Evolutionary conservation across 2,888 invertebrate genomes (phyloP).

Genomic region (Rapana venosa): DNA sequence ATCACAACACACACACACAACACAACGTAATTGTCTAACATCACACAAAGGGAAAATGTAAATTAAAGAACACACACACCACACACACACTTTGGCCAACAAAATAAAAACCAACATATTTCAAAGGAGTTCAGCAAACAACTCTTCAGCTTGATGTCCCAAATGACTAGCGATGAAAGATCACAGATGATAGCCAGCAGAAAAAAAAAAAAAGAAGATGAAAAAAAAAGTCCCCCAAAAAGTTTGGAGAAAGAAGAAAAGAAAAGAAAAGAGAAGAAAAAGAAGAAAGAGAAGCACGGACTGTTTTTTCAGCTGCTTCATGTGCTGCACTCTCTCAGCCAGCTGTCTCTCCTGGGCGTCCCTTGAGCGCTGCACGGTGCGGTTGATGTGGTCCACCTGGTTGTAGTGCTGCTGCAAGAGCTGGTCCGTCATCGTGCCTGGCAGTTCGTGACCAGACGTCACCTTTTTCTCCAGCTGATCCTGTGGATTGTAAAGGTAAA

Average conservation of each 20-base stretch:
- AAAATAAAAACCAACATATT: too few relatives aligned
- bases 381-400: constrained; percentile 68
- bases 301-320: constrained; percentile 67
- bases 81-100: background rate
- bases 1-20: background rate
- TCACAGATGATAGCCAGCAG: too few relatives aligned
- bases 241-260: too few relatives aligned
- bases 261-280: too few relatives aligned
- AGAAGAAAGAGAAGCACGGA: constrained; percentile 44
- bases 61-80: background rate
- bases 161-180: too few relatives aligned
- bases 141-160: too few relatives aligned
- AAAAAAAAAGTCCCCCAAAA: too few relatives aligned
- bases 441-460: constrained; percentile 53
- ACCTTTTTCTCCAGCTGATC: constrained; percentile 62
- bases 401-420: constrained; percentile 70
- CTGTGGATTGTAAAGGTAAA: too few relatives aligned
- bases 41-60: too few relatives aligned
- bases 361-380: constrained; percentile 63
- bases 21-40: too few relatives aligned
- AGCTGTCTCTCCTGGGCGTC: constrained; percentile 71
- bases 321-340: constrained; percentile 72
- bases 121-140: too few relatives aligned
- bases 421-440: constrained; percentile 62
- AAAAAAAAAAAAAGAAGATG: too few relatives aligned